Evolutionary conservation across 1,140 invertebrate species (phyloP), one percentile per base, ranked within the genome.

Genomic region (Chymomyza costata): DNA sequence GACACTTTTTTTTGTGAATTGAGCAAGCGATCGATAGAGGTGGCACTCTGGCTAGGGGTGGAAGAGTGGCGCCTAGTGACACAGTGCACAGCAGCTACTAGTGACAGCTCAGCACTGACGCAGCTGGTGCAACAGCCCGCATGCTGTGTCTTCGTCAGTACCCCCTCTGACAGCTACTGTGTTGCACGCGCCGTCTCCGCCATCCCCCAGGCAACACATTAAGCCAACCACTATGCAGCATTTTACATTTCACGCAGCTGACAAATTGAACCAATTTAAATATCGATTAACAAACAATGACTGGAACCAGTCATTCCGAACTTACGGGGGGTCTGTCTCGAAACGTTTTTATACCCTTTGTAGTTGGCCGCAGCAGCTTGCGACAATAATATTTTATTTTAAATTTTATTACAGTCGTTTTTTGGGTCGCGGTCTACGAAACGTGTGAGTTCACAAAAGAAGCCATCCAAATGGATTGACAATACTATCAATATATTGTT

Each of bases 261-360:
- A 52, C 47, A 71, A 71, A 71, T 65, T 49, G 45, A 65, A 34
- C 56, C 45, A 48, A 57, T 74, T 74, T 61, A 68, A 65, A 74
- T 74, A 56, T 50, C 64, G 44, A 74, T 65, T 74, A 65, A 65
- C 51, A 50, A 67, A 64, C 52, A 61, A 38, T 19, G 35, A 34
- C 25, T 11, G 28, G 21, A 39, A 47, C 21, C 45, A 19, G 43
- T 21, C 11, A 5, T 21, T 13, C n/a, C 25, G 14, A 14, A 45
- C n/a, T n/a, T n/a, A n/a, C n/a, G n/a, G n/a, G 6, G 32, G 39
- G 15, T 13, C 11, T 1, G n/a, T 13, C 31, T 17, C 13, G 17
- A 6, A 2, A 32, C 32, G 1, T 32, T 32, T 21, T n/a, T n/a
- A n/a, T n/a, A n/a, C 8, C 15, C 35, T 55, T 61, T 55, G 51